These are phyloP conservation scores for Ariolimax columbianus DNA, from an alignment of 2,888 invertebrate species.

Conservation along the genomic window DNA sequence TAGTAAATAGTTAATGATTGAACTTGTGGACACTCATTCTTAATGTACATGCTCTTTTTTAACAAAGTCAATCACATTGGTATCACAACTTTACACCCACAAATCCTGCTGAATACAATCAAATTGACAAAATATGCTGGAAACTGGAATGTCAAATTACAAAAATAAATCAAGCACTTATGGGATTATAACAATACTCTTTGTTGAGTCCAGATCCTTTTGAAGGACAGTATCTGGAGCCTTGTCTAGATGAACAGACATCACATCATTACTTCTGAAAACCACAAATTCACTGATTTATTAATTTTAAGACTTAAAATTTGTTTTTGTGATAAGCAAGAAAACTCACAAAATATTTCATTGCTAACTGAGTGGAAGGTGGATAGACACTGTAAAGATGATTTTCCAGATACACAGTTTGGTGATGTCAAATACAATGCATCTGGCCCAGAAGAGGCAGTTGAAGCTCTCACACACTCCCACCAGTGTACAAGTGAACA, in stretches of 20 bases:
- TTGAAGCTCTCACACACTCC: too few species aligned
- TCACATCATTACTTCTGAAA: constrained; percentile 41
- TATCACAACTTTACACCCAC: neutral
- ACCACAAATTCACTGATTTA: neutral
- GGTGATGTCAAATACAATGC: too few species aligned
- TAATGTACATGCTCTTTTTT: neutral
- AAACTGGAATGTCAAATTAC: neutral
- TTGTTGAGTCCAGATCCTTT: constrained; percentile 35
- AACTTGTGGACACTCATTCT: neutral
- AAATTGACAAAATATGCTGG: neutral
- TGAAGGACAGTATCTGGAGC: constrained; percentile 37
- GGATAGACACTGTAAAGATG: too few species aligned
- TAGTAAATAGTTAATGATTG: neutral
- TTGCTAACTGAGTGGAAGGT: too few species aligned
- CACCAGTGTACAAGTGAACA: too few species aligned
- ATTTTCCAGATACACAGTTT: too few species aligned
- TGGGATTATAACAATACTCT: constrained; percentile 30
- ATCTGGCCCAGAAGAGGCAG: too few species aligned
- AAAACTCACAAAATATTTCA: too few species aligned
- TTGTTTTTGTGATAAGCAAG: too few species aligned
- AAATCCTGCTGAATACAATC: neutral
- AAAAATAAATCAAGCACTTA: constrained; percentile 4
- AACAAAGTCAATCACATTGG: neutral
- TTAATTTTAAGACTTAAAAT: neutral
- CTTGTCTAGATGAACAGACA: constrained; percentile 15